Evolutionary conservation across 2,888 invertebrate species (phyloP).

Genomic region (Lamellibrachia columna): DNA sequence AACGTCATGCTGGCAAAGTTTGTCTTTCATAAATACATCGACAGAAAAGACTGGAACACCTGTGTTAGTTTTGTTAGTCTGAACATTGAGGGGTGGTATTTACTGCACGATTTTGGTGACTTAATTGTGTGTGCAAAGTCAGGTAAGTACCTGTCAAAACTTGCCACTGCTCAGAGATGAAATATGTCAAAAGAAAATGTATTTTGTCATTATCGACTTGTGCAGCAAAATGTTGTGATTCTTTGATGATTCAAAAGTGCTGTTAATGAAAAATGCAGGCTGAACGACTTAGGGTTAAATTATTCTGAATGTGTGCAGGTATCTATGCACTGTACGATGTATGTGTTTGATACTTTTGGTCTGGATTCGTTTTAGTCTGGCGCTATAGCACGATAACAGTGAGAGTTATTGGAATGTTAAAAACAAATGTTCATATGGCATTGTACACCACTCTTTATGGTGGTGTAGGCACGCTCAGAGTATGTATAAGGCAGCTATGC

Average conservation of each 20-base stretch:
- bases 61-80: background rate
- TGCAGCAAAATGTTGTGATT: background rate
- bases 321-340: background rate
- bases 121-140: conserved; percentile 8
- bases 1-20: background rate
- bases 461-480: background rate
- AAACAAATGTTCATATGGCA: background rate
- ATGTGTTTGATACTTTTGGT: background rate
- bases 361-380: background rate
- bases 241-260: background rate
- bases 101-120: conserved; percentile 3
- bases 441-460: background rate
- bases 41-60: background rate
- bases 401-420: background rate
- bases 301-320: background rate
- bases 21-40: background rate
- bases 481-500: background rate
- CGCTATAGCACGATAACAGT: background rate
- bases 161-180: background rate
- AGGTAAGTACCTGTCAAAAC: background rate
- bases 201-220: background rate
- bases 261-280: background rate
- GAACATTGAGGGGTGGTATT: background rate
- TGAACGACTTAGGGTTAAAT: background rate
- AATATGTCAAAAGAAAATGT: background rate